Evolutionary conservation across 1,140 invertebrate species (phyloP).

Genomic region (Triops cancriformis): DNA sequence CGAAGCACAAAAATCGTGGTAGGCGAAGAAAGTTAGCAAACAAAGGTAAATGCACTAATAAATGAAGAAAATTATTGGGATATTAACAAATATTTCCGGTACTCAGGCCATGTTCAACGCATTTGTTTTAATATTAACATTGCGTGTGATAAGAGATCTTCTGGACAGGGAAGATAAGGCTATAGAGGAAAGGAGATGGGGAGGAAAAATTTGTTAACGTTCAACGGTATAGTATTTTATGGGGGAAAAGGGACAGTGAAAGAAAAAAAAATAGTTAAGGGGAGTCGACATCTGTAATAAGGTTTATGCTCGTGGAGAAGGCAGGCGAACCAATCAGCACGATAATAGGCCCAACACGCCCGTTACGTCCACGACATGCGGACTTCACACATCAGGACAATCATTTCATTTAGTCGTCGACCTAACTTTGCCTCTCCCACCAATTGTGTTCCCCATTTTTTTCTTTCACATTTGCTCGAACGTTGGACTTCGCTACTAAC

Average conservation of each 20-base stretch:
- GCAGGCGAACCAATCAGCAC: neutral
- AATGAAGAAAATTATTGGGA: no score
- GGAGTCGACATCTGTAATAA: neutral
- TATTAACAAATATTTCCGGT: no score
- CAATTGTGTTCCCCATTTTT: neutral
- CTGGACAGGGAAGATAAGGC: no score
- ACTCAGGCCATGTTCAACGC: neutral
- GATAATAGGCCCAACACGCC: slow-evolving; percentile 3
- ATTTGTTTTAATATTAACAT: neutral
- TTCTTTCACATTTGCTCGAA: neutral
- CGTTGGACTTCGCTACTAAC: no score
- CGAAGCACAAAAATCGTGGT: no score
- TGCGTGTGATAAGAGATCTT: neutral
- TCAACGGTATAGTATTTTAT: no score
- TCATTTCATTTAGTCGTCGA: slow-evolving; percentile 9
- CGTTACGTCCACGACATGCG: neutral
- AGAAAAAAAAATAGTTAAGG: neutral
- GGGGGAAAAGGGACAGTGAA: neutral
- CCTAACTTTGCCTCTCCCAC: neutral
- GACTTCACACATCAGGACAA: neutral
- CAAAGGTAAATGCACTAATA: no score
- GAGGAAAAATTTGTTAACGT: no score
- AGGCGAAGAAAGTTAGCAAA: no score
- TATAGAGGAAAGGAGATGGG: no score
- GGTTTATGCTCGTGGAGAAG: neutral